Evolutionary conservation across 2,797 vertebrate genomes (phyloP), one percentile per base, ranked within the genome.

Genomic region (Chanos chanos): DNA sequence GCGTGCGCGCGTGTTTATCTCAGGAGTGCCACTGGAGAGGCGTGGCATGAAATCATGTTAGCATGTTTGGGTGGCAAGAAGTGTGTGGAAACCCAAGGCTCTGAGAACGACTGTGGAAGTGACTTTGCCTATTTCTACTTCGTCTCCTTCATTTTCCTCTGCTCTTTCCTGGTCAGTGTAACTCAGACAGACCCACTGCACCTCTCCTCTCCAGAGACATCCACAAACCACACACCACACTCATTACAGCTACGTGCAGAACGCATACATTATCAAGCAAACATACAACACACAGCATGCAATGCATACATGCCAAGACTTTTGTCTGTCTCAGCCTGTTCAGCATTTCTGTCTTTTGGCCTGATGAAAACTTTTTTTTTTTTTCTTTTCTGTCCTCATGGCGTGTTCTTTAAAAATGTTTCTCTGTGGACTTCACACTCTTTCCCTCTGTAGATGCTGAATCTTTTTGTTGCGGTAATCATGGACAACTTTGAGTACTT

Each of bases 401-500:
- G n/a, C 15, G 12, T 51, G n/a, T 41, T 39, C 18, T 41, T n/a
- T 6, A 19, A 34, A 22, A 43, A 31, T 40, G 47, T 19, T 31
- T 12, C 7, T 25, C 10, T 16, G 15, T n/a, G n/a, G n/a, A n/a
- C n/a, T n/a, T n/a, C n/a, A n/a, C n/a, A n/a, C n/a, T 34, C 28
- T 3, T 7, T 4, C 34, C 8, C 5, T 52, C 64, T 64, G 15
- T 80, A 99, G 96, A 99, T 99, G 96, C 66, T 99, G 74, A 99
- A 99, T 85, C 89, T 99, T 4, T 99, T 99, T 66, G 97, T 99
- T 41, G 97, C 97, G 2, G 97, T 99, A 81, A 99, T 99, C 84
- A 99, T 99, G 97, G 97, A 99, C 83, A 99, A 99, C 72, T 99
- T 99, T 78, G 97, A 99, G 78, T 99, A 99, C 80, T 81, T 99